phyloP scores from a whole-genome alignment of 2,888 invertebrate species.

The Heliothis peltigera region DNA sequence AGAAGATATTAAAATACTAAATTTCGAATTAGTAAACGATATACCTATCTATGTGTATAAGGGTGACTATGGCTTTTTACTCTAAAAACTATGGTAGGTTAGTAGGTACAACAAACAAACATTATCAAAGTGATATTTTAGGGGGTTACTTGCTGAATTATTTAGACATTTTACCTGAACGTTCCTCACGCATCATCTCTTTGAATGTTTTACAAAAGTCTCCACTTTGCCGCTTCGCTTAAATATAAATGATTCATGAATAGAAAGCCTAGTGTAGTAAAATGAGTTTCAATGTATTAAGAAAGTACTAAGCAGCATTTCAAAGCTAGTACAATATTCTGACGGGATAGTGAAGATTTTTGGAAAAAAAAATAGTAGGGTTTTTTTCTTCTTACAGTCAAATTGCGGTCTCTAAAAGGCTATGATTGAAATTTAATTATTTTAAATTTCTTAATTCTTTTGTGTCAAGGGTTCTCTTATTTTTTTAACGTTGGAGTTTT shows the following conservation, averaged over 20 bases:
- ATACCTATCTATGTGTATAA: too few species aligned
- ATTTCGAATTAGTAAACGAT: too few species aligned
- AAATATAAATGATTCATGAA: conserved; percentile 76
- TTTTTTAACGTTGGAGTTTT: too few species aligned
- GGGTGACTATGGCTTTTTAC: too few species aligned
- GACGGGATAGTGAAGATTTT: conserved; percentile 10
- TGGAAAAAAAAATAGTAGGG: too few species aligned
- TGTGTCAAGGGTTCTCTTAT: too few species aligned
- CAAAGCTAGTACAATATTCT: conserved; percentile 34
- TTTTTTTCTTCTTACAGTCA: background rate
- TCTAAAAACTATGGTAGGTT: background rate
- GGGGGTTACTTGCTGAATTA: conserved; percentile 55
- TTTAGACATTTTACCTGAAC: conserved; percentile 57
- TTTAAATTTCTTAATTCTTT: background rate
- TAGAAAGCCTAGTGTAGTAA: conserved; percentile 47
- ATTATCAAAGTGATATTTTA: conserved; percentile 61
- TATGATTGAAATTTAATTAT: background rate
- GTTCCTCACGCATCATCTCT: conserved; percentile 58
- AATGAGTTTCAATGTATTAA: conserved; percentile 55
- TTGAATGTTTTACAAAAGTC: conserved; percentile 71
- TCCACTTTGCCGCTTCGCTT: conserved; percentile 66
- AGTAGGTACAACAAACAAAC: conserved; percentile 21
- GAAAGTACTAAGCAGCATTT: conserved; percentile 44
- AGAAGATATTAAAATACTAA: too few species aligned
- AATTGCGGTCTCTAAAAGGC: background rate